Conservation (phyloP, 1,140 invertebrate species). For the Ditylenchus dipsaci region DNA sequence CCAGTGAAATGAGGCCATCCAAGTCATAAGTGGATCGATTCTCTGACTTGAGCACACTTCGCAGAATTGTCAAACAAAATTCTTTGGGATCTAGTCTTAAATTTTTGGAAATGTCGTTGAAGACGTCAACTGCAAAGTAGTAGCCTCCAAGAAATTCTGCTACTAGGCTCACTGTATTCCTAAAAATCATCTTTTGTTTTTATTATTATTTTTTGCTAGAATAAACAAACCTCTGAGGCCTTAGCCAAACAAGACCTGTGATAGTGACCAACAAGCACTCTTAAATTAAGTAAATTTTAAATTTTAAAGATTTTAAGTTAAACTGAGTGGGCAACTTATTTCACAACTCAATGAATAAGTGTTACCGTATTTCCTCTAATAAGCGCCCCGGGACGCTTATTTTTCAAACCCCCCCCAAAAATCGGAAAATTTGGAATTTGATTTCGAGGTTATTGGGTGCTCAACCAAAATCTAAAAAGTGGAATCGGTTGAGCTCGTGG, state of each 20-base stretch:
- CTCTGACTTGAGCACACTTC: conserved; percentile 7
- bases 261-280: conserved; percentile 16
- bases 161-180: conserved; percentile 8
- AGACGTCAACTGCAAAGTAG: conserved; percentile 2
- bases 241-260: conserved; percentile 16
- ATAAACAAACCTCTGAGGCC: conserved; percentile 20
- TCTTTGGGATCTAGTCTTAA: conserved; percentile 3
- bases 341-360: too few species aligned
- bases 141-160: not conserved
- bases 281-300: too few species aligned
- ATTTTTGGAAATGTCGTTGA: conserved; percentile 10
- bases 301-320: too few species aligned
- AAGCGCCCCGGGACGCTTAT: too few species aligned
- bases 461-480: too few species aligned
- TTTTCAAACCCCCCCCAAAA: too few species aligned
- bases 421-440: too few species aligned
- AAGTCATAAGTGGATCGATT: conserved; percentile 8
- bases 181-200: too few species aligned
- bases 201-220: not conserved
- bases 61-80: conserved; percentile 11
- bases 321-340: too few species aligned
- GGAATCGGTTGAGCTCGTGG: too few species aligned
- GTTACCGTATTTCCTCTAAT: too few species aligned
- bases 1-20: conserved; percentile 39
- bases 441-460: too few species aligned